Evolutionary conservation across 2,113 vertebrate species (phyloP), one percentile per base, ranked within the genome.

Genomic region (Passer domesticus): DNA sequence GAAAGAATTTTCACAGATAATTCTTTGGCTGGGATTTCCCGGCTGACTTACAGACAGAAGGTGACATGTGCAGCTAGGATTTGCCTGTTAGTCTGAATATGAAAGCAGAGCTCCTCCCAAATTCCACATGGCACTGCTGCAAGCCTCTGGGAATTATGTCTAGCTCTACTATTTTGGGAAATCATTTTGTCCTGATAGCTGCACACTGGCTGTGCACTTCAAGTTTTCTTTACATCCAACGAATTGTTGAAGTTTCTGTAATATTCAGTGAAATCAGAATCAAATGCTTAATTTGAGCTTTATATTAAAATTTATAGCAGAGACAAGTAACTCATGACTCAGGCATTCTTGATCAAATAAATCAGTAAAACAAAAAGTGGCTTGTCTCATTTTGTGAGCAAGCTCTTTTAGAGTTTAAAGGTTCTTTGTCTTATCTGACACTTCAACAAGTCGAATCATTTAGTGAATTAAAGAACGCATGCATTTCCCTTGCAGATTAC

Each of bases 401-500:
- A 92, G 68, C 46, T 94, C 47, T 89, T 94, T 58, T 92, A 37
- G 49, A 75, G 91, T 97, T 97, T 97, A 90, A 96, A 95, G 76
- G 68, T 93, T 91, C 73, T 96, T 97, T 95, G 94, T 96, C 82
- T 96, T 95, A 82, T 79, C 87, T 91, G 92, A 91, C 77, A 83
- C 91, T 96, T 79, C 3, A 21, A 94, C 49, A 58, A 93, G 94
- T 94, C 23, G 3, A 79, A 95, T 95, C 74, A 86, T 89, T 96
- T 89, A 92, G 47, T 92, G 87, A 96, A 91, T 87, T 96, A 93
- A 94, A 62, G 55, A 56, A 95, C 60, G 6, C 83, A 83, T 94
- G 90, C 77, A 96, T 93, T 97, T 96, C 89, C 94, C 89, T 96
- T 96, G 78, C 64, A 97, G 93, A 95, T 97, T 82, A 85, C 84